phyloP scores from a whole-genome alignment of 2,888 invertebrate species.

The Drosophila robusta region DNA sequence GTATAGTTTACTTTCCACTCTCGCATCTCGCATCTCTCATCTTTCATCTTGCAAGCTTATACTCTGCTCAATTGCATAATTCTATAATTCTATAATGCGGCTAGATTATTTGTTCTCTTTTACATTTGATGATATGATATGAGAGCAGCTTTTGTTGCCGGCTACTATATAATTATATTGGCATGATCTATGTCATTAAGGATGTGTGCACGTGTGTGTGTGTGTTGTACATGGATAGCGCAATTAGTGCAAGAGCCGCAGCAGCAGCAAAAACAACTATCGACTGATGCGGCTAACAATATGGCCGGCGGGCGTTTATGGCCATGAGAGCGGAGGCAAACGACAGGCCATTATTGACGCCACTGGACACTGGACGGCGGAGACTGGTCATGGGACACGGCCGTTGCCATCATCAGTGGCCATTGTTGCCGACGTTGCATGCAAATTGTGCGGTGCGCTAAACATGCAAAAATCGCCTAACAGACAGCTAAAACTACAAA shows the following conservation, averaged over 20 bases:
- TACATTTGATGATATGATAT: conserved; percentile 61
- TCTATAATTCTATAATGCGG: conserved; percentile 32
- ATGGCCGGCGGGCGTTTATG: conserved; percentile 78
- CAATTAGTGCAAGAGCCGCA: conserved; percentile 69
- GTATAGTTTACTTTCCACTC: conserved; percentile 23
- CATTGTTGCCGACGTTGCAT: conserved; percentile 57
- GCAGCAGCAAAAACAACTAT: conserved; percentile 61
- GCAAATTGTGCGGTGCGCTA: conserved; percentile 67
- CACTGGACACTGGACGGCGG: conserved; percentile 64
- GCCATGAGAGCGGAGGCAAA: conserved; percentile 66
- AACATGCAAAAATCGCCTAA: conserved; percentile 60
- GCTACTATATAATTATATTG: conserved; percentile 74
- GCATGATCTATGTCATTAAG: conserved; percentile 79
- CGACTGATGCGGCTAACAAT: conserved; percentile 75
- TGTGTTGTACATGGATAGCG: conserved; percentile 50
- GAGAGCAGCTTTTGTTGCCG: conserved; percentile 61
- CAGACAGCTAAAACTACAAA: conserved; percentile 59
- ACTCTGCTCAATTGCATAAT: conserved; percentile 45
- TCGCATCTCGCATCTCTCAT: conserved; percentile 9
- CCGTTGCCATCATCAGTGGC: conserved; percentile 41
- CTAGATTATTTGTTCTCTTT: conserved; percentile 44
- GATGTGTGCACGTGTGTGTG: conserved; percentile 25
- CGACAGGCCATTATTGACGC: conserved; percentile 81
- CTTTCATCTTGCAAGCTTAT: conserved; percentile 11
- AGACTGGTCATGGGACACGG: conserved; percentile 27